Evolutionary conservation across 2,797 vertebrate species (phyloP), one percentile per base, ranked within the genome.

Genomic region (Brachymystax lenok): DNA sequence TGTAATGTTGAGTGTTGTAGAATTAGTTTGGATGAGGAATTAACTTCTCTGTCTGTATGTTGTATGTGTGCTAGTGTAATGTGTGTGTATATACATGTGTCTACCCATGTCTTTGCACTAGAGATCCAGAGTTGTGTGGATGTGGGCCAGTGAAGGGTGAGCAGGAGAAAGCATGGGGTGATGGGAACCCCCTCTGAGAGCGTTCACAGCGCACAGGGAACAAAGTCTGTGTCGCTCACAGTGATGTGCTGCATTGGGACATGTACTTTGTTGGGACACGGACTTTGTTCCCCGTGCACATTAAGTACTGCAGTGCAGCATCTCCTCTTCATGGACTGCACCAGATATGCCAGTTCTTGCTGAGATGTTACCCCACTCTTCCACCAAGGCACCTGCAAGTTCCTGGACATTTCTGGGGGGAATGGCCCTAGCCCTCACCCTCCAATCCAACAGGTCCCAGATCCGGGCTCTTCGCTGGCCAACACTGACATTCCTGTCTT

Each of bases 221-320:
- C 77, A 84, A 75, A 63, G 77, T 77, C 73, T 52, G 71, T 80
- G 84, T 82, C 77, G 81, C 82, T 79, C 79, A 78, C 72, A 76
- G 28, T 52, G 71, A 83, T 77, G 85, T 73, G 67, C 56, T 79
- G 33, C 33, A 35, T 35, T 35, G 13, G 66, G 33, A 51, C 35
- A 24, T 3, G 1, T 5, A 35, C 33, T 35, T 35, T 35, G 33
- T 35, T 35, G 33, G 33, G 77, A 82, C 84, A 80, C 70, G 59
- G 74, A 77, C 77, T 59, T 75, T 84, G 77, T 80, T 61, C 77
- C 77, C 50, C 51, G 4, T 69, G 68, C 8, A 1, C 24, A 24
- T 24, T 0, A 24, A 24, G 24, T 24, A 24, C 24, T 24, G 24
- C 24, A 24, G 24, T 24, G 24, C 24, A 24, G 24, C 24, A 24